phyloP scores from a whole-genome alignment of 2,888 invertebrate species.

The Lordiphosa fenestrarum region DNA sequence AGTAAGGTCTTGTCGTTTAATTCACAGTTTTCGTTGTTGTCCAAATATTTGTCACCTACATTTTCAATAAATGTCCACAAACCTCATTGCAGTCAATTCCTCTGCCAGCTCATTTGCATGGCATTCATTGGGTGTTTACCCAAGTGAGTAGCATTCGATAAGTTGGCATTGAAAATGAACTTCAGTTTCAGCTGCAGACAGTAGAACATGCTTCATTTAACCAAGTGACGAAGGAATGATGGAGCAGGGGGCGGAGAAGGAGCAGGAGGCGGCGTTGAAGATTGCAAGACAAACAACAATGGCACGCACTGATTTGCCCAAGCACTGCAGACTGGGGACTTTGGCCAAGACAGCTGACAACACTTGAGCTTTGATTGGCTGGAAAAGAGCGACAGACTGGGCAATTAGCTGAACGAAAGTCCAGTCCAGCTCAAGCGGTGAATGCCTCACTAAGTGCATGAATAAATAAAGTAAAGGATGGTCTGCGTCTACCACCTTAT shows the following conservation, averaged over 20 bases:
- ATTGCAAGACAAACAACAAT: slow-evolving; percentile 65
- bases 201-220: slow-evolving; percentile 59
- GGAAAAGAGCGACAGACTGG: slow-evolving; percentile 28
- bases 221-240: not conserved
- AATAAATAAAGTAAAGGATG: slow-evolving; percentile 67
- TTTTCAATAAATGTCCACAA: slow-evolving; percentile 60
- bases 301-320: slow-evolving; percentile 67
- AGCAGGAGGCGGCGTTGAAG: slow-evolving; percentile 16
- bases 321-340: slow-evolving; percentile 11
- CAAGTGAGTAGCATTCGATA: slow-evolving; percentile 38
- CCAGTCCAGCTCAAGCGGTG: slow-evolving; percentile 39
- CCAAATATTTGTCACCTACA: slow-evolving; percentile 66
- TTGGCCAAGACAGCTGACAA: slow-evolving; percentile 41
- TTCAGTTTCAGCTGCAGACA: slow-evolving; percentile 32
- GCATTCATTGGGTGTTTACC: slow-evolving; percentile 28
- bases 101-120: slow-evolving; percentile 52
- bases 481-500: slow-evolving; percentile 50
- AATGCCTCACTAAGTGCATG: slow-evolving; percentile 71
- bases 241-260: slow-evolving; percentile 1
- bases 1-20: too few species aligned
- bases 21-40: slow-evolving; percentile 41
- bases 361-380: slow-evolving; percentile 64
- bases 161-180: slow-evolving; percentile 50
- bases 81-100: slow-evolving; percentile 31
- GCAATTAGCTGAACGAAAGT: slow-evolving; percentile 59